Evolutionary conservation across 2,888 invertebrate genomes (phyloP), one percentile per base, ranked within the genome.

Genomic region (Aromia moschata): DNA sequence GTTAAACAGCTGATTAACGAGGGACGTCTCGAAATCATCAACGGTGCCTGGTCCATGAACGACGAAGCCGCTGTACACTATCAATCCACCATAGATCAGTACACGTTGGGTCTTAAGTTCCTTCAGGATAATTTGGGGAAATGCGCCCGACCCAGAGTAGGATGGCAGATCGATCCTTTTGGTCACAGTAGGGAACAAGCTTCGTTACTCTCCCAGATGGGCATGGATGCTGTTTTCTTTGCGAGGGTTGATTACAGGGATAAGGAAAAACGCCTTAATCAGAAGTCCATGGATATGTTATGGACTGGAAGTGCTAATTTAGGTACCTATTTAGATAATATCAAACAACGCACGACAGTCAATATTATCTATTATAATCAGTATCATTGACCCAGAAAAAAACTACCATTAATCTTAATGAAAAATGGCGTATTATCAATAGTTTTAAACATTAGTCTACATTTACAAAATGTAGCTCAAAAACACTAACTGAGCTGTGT

Each of bases 101-200:
- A 87, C 74, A 85, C 89, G 3, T 86, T 87, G 84, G 90, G 89
- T 1, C 78, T 89, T 9, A 84, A 85, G 87, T 88, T 40, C 25
- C 11, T 63, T 2, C 45, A 63, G 7, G 88, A 90, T 44, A 88
- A 87, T 0, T 84, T 92, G 41, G 91, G 90, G 0, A 84, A 86
- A 1, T 93, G 93, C 70, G 93, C 86, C 0, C 84, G 88, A 18
- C 93, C 94, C 0, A 85, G 85, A 51, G 85, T 91, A 0, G 92
- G 89, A 0, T 93, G 93, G 93, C 93, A 94, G 80, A 92, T 94
- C 12, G 94, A 94, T 81, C 90, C 93, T 0, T 94, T 94, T 74
- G 94, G 94, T 0, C 94, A 94, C 74, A 86, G 87, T 15, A 79
- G 84, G 60, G 91, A 91, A 74, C 87, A 88, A 69, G 88, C 89